Base-by-base conservation (phyloP, 2,113 vertebrate genomes). In the Malurus alboscapulatus region DNA sequence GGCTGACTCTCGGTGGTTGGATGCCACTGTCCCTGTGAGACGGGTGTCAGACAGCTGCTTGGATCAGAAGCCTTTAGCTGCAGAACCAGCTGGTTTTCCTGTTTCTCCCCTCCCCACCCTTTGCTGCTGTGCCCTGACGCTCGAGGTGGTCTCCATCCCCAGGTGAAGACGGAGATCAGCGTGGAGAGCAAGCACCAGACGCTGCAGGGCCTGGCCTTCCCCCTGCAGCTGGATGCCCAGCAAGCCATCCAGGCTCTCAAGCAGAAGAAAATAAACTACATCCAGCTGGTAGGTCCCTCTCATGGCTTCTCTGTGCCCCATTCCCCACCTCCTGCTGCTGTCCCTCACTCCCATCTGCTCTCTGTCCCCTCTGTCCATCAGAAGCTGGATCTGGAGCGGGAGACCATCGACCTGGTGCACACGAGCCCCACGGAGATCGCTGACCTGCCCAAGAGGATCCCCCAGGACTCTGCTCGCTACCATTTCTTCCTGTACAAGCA, bases 401-500 rank as follows among this genome's bases (percentile, higher is more conserved):
- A 99, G 94, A 99, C 98, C 59, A 98, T 99, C 0, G 98, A 99
- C 91, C 97, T 99, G 96, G 99, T 99, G 40, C 99, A 99, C 97
- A 99, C 99, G 0, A 98, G 98, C 87, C 98, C 98, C 76, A 99
- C 99, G 1, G 99, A 99, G 72, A 98, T 98, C 12, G 50, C 92
- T 2, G 99, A 99, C 74, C 98, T 99, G 87, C 98, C 99, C 19
- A 97, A 97, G 29, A 97, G 99, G 94, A 98, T 99, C 79, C 99
- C 99, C 32, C 98, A 98, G 45, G 99, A 99, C 81, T 97, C 98
- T 0, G 98, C 99, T 58, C 98, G 99, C 94, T 99, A 99, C 92
- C 99, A 99, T 97, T 99, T 99, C 96, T 99, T 99, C 95, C 94
- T 99, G 68, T 99, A 99, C 94, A 99, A 98, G 94, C 99, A 99